Evolutionary conservation across 1,140 invertebrate genomes (phyloP).

Genomic region (Centruroides sculpturatus): DNA sequence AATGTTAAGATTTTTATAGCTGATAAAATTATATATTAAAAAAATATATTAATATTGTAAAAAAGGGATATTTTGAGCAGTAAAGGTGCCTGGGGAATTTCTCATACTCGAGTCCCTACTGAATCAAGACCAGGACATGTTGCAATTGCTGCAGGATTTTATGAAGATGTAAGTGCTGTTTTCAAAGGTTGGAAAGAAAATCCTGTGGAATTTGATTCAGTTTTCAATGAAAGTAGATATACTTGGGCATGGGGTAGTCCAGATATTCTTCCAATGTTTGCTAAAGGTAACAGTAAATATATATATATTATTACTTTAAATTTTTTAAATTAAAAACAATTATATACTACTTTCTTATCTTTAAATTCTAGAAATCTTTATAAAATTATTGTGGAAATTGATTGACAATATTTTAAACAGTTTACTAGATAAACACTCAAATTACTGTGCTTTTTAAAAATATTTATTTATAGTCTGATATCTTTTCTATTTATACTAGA

Average conservation of each 20-base stretch:
- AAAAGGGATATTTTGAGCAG: constrained; percentile 42
- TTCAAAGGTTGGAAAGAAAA: constrained; percentile 94
- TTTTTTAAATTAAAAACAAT: too few species aligned
- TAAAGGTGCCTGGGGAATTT: constrained; percentile 68
- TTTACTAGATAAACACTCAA: too few species aligned
- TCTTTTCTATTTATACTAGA: too few species aligned
- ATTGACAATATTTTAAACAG: too few species aligned
- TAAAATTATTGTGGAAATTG: too few species aligned
- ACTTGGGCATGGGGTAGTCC: constrained; percentile 87
- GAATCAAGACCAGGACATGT: constrained; percentile 95
- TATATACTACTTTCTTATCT: too few species aligned
- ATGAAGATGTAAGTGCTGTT: constrained; percentile 95
- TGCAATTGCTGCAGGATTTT: constrained; percentile 84
- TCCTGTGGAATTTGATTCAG: constrained; percentile 90
- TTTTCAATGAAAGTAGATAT: constrained; percentile 74
- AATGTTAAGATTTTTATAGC: too few species aligned
- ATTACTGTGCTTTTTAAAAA: too few species aligned
- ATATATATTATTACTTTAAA: neutral
- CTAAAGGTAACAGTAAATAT: constrained; percentile 39
- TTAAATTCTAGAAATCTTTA: too few species aligned
- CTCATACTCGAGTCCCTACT: constrained; percentile 89
- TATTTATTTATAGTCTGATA: too few species aligned
- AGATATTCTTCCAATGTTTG: constrained; percentile 85
- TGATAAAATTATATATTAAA: constrained; percentile 8
- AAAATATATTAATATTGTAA: constrained; percentile 18